Base-by-base conservation (phyloP, 1,140 invertebrate species). In the Aphelinus certus region DNA sequence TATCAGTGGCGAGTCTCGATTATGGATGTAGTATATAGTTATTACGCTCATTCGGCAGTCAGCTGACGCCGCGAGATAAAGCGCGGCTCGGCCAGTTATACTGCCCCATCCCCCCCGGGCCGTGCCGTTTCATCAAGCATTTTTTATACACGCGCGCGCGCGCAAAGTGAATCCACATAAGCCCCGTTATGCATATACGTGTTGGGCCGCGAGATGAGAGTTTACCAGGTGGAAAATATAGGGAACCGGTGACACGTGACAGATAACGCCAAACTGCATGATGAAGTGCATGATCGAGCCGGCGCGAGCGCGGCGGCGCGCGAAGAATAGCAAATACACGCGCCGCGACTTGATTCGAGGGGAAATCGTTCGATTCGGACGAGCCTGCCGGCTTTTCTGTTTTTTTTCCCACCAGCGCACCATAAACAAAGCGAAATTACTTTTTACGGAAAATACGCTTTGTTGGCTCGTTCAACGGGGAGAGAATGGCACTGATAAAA, bases 201-300 rank as follows among this genome's bases (percentile, higher is more conserved):
- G 26, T 47, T 47, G 49, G 45, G 26, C 45, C 56, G 6, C 4
- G 3, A 45, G 47, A 66, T n/a, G 47, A 26, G 48, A 62, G 48
- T 76, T 66, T 76, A 76, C 67, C 43, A 53, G 64, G 43, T n/a
- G 75, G 69, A 76, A 76, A 76, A 76, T 76, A 76, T 72, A 72
- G 65, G 65, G 51, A 72, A 56, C 48, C 70, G 58, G 69, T 76
- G 75, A 76, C 75, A 72, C 58, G 70, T 72, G 75, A 72, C 65
- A 76, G 70, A 76, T 76, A 76, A 76, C 75, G 58, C 51, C 46
- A 76, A 72, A 67, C 75, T 72, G 75, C 58, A 72, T 76, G 69
- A 76, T 65, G 73, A 75, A 71, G 61, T 71, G 68, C 65, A 68
- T 62, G 67, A 70, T 71, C 68, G 64, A 42, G 46, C 43, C 7